Evolutionary conservation across 2,888 invertebrate genomes (phyloP).

Genomic region (Ctena decussata): DNA sequence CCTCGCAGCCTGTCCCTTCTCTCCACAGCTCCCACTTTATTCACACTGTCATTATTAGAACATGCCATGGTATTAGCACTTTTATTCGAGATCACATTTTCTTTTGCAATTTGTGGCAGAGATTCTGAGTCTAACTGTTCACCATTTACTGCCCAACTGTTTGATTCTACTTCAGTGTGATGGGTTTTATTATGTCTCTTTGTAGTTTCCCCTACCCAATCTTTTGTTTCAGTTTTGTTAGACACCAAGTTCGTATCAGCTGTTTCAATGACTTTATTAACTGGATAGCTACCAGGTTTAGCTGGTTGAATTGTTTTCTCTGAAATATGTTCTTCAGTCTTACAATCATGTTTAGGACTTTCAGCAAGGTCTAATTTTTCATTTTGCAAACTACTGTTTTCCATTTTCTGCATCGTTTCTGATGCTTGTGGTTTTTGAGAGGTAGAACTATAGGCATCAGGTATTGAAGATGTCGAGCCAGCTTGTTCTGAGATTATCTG

Average conservation of each 20-base stretch:
- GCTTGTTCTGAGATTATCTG: neutral
- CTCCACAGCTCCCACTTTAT: neutral
- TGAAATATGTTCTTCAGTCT: neutral
- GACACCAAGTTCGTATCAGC: neutral
- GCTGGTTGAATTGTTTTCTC: neutral
- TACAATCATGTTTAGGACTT: neutral
- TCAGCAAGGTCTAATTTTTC: neutral
- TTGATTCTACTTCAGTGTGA: neutral
- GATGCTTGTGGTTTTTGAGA: neutral
- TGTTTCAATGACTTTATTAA: neutral
- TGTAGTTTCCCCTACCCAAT: neutral
- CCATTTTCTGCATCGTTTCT: neutral
- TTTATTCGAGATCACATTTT: constrained; percentile 1
- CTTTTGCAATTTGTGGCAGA: neutral
- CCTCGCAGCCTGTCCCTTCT: constrained; percentile 42
- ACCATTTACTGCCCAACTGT: neutral
- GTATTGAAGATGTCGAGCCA: neutral
- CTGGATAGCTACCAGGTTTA: neutral
- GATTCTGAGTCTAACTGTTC: neutral
- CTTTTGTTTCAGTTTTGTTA: neutral
- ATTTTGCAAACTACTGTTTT: neutral
- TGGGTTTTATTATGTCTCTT: neutral
- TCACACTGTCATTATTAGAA: neutral
- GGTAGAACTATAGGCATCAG: neutral
- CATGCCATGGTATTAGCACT: neutral